phyloP scores from a whole-genome alignment of 2,797 vertebrate species.

The Tympanoctomys barrerae region DNA sequence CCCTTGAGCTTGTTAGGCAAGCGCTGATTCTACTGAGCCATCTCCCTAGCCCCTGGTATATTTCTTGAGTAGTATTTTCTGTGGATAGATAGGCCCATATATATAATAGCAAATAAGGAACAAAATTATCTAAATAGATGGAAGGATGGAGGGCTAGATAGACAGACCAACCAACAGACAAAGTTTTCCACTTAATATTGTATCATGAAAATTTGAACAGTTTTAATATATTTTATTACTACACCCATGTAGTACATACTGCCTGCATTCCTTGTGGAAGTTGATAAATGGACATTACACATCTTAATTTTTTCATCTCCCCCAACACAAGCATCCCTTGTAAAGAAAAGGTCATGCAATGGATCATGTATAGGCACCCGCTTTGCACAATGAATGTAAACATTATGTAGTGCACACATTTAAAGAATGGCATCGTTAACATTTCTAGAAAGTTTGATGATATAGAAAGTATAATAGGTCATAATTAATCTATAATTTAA shows the following conservation, averaged over 20 bases:
- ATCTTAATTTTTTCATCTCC: background rate
- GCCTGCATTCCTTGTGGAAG: background rate
- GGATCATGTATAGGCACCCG: background rate
- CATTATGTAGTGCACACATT: background rate
- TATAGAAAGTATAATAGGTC: background rate
- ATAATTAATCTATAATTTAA: background rate
- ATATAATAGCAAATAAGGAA: background rate
- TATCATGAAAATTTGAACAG: background rate
- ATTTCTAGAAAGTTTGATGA: conserved; percentile 4
- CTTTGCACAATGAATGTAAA: background rate
- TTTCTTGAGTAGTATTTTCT: background rate
- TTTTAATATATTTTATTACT: background rate
- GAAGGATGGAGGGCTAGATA: background rate
- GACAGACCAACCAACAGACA: background rate
- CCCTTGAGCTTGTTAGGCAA: too few species aligned
- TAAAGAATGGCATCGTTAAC: background rate
- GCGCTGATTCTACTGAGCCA: too few species aligned
- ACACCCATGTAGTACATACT: background rate
- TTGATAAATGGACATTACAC: background rate
- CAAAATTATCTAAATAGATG: background rate
- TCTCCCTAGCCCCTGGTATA: background rate
- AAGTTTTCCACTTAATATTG: background rate
- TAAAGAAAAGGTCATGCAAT: background rate
- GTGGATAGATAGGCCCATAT: background rate
- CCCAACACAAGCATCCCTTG: background rate